Conservation (phyloP, 2,888 invertebrate genomes). For the Coelogynopora nodosa region DNA sequence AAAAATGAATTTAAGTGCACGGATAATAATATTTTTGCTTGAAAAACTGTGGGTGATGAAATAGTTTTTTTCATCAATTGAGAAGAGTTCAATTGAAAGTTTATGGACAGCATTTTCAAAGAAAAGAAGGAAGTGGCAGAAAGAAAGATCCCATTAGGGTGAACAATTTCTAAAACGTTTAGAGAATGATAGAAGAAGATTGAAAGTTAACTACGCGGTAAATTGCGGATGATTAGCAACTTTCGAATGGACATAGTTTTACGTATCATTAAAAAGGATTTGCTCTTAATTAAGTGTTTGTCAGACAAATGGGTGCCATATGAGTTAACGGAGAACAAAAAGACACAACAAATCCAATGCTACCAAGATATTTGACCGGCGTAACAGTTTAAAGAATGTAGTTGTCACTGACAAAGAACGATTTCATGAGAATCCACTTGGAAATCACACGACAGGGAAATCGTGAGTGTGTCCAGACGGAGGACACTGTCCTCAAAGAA, state of each 20-base stretch:
- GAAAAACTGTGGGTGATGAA: background rate
- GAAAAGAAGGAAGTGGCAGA: background rate
- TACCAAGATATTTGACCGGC: background rate
- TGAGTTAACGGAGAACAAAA: background rate
- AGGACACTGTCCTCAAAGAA: background rate
- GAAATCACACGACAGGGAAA: background rate
- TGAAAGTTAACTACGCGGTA: background rate
- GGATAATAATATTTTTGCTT: no score
- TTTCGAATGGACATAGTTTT: background rate
- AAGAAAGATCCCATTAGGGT: background rate
- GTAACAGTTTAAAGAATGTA: background rate
- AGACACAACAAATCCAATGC: background rate
- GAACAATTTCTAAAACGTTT: background rate
- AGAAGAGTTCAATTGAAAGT: background rate
- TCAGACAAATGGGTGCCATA: background rate
- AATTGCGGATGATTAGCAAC: background rate
- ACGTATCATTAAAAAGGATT: background rate
- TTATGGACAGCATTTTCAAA: background rate
- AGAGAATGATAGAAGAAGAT: background rate
- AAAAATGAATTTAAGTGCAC: background rate
- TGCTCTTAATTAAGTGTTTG: background rate
- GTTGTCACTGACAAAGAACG: background rate
- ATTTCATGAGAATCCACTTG: background rate
- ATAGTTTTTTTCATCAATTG: background rate
- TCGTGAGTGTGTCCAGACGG: background rate